Evolutionary conservation across 2,888 invertebrate genomes (phyloP).

Genomic region (Crematogaster levior): DNA sequence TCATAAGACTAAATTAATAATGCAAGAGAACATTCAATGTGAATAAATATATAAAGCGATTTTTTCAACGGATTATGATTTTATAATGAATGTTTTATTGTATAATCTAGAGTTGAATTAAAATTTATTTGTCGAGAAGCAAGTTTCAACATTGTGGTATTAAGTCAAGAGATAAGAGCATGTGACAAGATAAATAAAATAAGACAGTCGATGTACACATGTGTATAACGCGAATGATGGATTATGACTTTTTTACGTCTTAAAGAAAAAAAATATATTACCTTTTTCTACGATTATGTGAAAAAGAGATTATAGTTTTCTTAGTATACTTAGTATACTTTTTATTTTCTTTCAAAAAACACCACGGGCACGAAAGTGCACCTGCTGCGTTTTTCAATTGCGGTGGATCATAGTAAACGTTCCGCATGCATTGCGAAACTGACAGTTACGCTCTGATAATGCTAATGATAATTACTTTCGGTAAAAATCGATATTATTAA

Average conservation of each 20-base stretch:
- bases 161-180: background rate
- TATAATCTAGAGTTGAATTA: background rate
- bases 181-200: background rate
- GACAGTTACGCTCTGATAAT: constrained; percentile 40
- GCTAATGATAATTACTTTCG: background rate
- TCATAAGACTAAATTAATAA: constrained; percentile 3
- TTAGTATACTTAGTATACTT: too few relatives aligned
- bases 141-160: background rate
- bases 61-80: background rate
- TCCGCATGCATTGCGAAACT: background rate
- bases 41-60: background rate
- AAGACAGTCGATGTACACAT: background rate
- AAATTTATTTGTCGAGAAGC: background rate
- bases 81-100: background rate
- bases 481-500: constrained; percentile 8
- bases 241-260: background rate
- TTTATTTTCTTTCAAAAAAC: constrained; percentile 1
- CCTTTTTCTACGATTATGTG: background rate
- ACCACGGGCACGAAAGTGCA: background rate
- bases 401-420: background rate
- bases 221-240: background rate
- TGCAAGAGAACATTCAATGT: background rate
- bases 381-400: constrained; percentile 23
- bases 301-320: background rate
- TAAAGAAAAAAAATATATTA: background rate